Evolutionary conservation across 2,888 invertebrate genomes (phyloP), one percentile per base, ranked within the genome.

Genomic region (Brachyopa scutellaris): DNA sequence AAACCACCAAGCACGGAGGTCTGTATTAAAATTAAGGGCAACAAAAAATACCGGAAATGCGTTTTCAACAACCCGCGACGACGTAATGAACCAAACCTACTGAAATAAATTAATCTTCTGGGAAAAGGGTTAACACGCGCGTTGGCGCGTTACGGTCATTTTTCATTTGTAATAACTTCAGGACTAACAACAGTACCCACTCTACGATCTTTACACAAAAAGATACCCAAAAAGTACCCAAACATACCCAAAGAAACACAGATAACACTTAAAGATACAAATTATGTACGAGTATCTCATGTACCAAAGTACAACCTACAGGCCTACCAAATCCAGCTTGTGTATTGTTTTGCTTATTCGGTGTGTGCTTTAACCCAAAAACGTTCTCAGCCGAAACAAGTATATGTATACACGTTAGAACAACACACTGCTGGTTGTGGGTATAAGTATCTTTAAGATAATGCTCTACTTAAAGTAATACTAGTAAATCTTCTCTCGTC

Each of bases 361-460:
- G 29, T n/a, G n/a, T 69, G 33, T 33, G 40, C 15, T 26, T 61
- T 59, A 74, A 80, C 80, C 80, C 69, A 74, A 53, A 80, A 74
- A 74, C 19, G 57, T 70, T 80, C 74, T 74, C 69, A 80, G 74
- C 40, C 69, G 74, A 69, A 74, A 69, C 79, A 53, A 33, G 8
- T n/a, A n/a, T n/a, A n/a, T n/a, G n/a, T n/a, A n/a, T 17, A 36
- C 47, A 55, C 77, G 42, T 59, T 42, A 36, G 55, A 29, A n/a
- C n/a, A n/a, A n/a, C n/a, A 26, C n/a, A 42, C 11, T 31, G 57
- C 19, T 23, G 17, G 19, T 33, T 53, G n/a, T n/a, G 31, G 6
- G 26, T 5, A 2, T 69, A 33, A 13, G 78, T 73, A 38, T 79
- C 61, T 72, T 67, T 53, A 79, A 73, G 73, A 79, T 79, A 79